Conservation (phyloP, 2,113 vertebrate genomes). For the Chamaea fasciata region DNA sequence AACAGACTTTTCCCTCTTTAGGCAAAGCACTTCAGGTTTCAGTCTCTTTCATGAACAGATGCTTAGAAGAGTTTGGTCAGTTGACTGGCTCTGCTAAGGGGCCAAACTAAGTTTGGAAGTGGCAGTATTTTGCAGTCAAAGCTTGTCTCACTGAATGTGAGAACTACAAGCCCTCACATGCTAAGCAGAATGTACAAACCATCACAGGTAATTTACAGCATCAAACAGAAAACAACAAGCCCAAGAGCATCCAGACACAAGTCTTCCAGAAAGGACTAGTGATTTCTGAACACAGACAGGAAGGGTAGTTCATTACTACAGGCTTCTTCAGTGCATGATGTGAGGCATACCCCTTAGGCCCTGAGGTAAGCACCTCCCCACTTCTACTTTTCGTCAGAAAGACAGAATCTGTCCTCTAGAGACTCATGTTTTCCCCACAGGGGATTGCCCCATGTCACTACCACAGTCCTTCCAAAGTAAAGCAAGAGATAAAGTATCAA, state of each 20-base stretch:
- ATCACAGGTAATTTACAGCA: neutral
- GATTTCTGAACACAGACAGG: neutral
- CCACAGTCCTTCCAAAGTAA: neutral
- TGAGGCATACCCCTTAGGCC: neutral
- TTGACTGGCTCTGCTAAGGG: neutral
- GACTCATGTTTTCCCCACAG: neutral
- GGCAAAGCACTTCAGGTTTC: neutral
- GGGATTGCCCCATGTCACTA: rapidly evolving
- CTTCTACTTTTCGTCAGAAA: neutral
- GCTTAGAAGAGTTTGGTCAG: neutral
- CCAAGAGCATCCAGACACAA: neutral
- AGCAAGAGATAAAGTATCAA: neutral
- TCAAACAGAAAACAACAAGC: neutral
- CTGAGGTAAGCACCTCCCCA: neutral
- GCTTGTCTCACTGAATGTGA: neutral
- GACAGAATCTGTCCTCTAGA: neutral
- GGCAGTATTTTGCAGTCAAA: neutral
- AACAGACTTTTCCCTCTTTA: neutral
- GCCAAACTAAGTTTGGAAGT: neutral
- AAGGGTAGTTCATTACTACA: neutral
- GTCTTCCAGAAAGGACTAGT: neutral
- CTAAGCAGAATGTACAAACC: neutral
- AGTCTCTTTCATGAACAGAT: neutral
- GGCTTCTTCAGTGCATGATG: neutral
- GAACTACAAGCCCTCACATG: neutral